These are phyloP conservation scores for Knipowitschia caucasica DNA, from an alignment of 2,797 vertebrate species.

Conservation along the genomic window DNA sequence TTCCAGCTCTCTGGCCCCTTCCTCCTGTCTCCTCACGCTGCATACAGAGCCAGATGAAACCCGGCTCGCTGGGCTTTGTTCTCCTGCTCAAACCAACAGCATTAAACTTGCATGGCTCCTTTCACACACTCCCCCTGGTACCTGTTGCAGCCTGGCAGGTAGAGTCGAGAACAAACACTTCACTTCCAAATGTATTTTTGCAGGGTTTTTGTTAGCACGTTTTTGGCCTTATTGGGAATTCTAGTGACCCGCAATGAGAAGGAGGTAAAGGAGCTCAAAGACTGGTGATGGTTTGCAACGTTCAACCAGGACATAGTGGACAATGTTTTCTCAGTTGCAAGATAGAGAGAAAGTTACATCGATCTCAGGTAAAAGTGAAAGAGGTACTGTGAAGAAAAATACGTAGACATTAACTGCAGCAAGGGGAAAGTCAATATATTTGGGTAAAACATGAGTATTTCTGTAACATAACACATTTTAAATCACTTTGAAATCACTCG, in stretches of 20 bases:
- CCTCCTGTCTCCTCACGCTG: slow-evolving; percentile 35
- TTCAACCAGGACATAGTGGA: not conserved
- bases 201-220: slow-evolving; percentile 10
- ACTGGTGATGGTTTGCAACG: not conserved
- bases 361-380: not conserved
- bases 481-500: too few species aligned
- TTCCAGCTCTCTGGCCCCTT: slow-evolving; percentile 20
- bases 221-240: slow-evolving; percentile 9
- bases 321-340: not conserved
- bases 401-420: not conserved
- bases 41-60: slow-evolving; percentile 46
- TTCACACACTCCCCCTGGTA: slow-evolving; percentile 40
- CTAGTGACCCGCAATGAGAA: not conserved
- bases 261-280: not conserved
- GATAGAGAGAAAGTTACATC: not conserved
- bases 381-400: too few species aligned
- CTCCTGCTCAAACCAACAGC: slow-evolving; percentile 47
- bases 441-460: not conserved
- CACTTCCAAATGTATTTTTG: slow-evolving; percentile 22
- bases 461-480: too few species aligned
- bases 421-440: not conserved
- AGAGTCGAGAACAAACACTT: slow-evolving; percentile 6
- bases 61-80: slow-evolving; percentile 50
- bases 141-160: slow-evolving; percentile 36
- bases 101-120: slow-evolving; percentile 60